These are phyloP conservation scores for Sebastes steindachneri DNA, from an alignment of 2,797 vertebrate genomes.

Conservation along the genomic window DNA sequence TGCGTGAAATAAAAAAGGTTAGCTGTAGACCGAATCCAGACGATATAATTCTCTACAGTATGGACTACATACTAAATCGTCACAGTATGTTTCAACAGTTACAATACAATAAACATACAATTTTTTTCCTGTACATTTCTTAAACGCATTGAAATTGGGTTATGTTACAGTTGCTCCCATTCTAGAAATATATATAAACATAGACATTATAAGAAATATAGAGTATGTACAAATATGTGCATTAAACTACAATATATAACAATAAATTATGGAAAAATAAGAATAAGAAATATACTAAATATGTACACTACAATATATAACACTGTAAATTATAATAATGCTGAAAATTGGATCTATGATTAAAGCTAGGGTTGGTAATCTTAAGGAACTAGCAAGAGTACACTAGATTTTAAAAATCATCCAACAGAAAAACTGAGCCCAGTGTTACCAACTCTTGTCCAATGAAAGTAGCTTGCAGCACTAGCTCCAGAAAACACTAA, in stretches of 20 bases:
- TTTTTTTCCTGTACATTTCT: not conserved
- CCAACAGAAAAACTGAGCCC: no score
- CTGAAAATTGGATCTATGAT: not conserved
- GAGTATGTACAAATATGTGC: not conserved
- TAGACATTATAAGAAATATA: not conserved
- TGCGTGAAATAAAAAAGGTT: not conserved
- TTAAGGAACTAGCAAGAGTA: not conserved
- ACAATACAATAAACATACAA: not conserved
- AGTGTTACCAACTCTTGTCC: no score
- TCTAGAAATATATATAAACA: no score
- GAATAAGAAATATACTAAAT: not conserved
- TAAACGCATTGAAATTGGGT: no score
- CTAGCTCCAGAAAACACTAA: fast-evolving
- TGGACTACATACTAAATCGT: not conserved
- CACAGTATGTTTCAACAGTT: not conserved
- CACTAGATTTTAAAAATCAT: no score
- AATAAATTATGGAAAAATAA: no score
- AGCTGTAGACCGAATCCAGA: not conserved
- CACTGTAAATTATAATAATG: not conserved
- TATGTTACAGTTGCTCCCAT: no score
- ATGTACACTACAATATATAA: not conserved
- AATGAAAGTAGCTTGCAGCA: no score
- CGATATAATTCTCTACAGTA: not conserved
- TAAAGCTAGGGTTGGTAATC: not conserved
- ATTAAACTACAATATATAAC: not conserved